Conservation (phyloP, 2,797 vertebrate species). For the Petrocephalus schoutedeni region DNA sequence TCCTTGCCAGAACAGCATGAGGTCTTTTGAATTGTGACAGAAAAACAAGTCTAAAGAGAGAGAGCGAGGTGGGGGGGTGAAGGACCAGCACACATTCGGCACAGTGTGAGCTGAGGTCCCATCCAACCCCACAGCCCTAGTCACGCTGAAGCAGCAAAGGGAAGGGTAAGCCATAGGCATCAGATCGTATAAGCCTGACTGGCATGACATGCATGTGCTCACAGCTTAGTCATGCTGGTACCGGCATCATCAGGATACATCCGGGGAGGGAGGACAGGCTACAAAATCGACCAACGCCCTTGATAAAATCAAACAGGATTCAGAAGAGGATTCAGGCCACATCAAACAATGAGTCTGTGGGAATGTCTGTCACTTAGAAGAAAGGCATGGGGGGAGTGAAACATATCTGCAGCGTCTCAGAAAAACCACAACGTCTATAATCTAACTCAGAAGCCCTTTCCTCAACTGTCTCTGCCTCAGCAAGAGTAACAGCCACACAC, state of each 20-base stretch:
- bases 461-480: background rate
- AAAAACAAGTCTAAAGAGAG: background rate
- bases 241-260: background rate
- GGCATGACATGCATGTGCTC: background rate
- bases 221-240: background rate
- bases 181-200: background rate
- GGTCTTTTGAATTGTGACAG: background rate
- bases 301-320: conserved; percentile 15
- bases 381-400: background rate
- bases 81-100: background rate
- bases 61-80: background rate
- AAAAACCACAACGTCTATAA: background rate
- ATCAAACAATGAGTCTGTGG: background rate
- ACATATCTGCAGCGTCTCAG: background rate
- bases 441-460: background rate
- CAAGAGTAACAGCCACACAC: background rate
- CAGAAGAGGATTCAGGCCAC: conserved; percentile 5
- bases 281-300: conserved; percentile 9
- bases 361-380: background rate
- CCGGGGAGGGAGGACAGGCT: background rate
- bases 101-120: background rate
- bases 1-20: background rate
- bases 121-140: background rate
- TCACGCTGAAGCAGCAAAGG: background rate
- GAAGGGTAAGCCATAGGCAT: background rate